Evolutionary conservation across 92 coral and sea anemone species (phyloP), one percentile per base, ranked within the genome.

Genomic region (Parazoanthus darwini): DNA sequence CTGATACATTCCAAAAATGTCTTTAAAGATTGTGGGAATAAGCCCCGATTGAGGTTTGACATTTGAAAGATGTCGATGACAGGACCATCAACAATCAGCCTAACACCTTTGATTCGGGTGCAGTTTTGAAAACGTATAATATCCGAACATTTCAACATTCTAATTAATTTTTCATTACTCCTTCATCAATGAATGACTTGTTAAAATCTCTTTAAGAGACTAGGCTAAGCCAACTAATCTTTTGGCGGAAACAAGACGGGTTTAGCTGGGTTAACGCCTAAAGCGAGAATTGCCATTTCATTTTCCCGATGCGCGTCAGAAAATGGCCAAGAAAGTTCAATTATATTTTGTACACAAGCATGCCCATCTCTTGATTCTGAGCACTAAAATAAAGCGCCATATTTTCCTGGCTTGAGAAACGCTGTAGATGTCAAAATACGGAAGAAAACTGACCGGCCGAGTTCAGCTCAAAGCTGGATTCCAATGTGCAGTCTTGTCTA

Each of bases 151-250:
- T 84, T 84, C 87, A 84, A 84, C 79, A 84, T 72, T 84, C 44
- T 84, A 84, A 84, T 84, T 84, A 84, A 46, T 84, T 84, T 84
- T 84, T 84, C 87, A 84, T 84, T 84, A 84, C 87, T 71, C 87
- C 87, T 84, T 84, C 87, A 84, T 84, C 87, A 84, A 42, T 84
- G 87, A 84, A 84, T 84, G 87, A 84, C 87, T 84, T 84, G 77
- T 72, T 72, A 72, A 72, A 72, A 72, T 72, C 77, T 72, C 77
- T 72, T 72, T 72, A 72, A 72, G 42, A 7, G 77, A 42, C 38
- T 15, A 25, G 29, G 87, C 77, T 72, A 11, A 72, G 87, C 77
- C 33, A 4, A 72, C 37, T 72, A 72, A 72, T 72, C 77, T 72
- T 72, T 29, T 72, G 77, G 77, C 77, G 77, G 77, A 72, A 72